These are phyloP conservation scores for Caenorhabditis sp. DNA, from an alignment of 2,888 invertebrate species.

Conservation along the genomic window DNA sequence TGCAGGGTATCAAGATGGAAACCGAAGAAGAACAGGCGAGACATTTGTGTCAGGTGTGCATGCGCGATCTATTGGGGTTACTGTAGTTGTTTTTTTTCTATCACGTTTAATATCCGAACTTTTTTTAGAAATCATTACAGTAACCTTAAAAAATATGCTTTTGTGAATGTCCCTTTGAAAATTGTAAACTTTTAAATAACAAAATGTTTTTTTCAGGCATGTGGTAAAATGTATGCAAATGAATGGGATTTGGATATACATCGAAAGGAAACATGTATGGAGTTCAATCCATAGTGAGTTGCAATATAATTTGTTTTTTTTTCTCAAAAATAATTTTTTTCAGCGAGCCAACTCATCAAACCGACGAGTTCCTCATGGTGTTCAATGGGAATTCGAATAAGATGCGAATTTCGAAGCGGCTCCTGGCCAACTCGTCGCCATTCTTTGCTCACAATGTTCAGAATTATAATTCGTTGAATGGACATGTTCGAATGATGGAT, in stretches of 20 bases:
- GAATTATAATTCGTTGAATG: slow-evolving; percentile 20
- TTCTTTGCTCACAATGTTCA: slow-evolving; percentile 22
- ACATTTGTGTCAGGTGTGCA: slow-evolving; percentile 25
- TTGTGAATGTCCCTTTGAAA: neutral
- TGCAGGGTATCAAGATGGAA: neutral
- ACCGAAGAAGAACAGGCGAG: slow-evolving; percentile 22
- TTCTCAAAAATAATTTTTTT: neutral
- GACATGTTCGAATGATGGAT: slow-evolving; percentile 21
- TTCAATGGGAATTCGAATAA: slow-evolving; percentile 10
- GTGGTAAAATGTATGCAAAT: slow-evolving; percentile 37
- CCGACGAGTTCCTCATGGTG: neutral
- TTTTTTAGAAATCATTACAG: neutral
- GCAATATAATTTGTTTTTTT: too few relatives aligned
- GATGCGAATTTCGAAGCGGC: slow-evolving; percentile 15
- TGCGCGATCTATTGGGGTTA: neutral
- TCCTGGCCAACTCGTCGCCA: slow-evolving; percentile 20
- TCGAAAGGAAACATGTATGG: slow-evolving; percentile 24
- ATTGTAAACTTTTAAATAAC: neutral
- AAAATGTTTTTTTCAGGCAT: slow-evolving; percentile 17
- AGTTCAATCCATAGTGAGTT: neutral
- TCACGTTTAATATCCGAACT: neutral
- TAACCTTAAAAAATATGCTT: neutral
- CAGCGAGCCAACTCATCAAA: neutral
- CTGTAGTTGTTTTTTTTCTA: slow-evolving; percentile 3
- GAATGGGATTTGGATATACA: slow-evolving; percentile 42